phyloP scores from a whole-genome alignment of 35 echinoderm and acorn worm species.

The Amphiura filiformis region DNA sequence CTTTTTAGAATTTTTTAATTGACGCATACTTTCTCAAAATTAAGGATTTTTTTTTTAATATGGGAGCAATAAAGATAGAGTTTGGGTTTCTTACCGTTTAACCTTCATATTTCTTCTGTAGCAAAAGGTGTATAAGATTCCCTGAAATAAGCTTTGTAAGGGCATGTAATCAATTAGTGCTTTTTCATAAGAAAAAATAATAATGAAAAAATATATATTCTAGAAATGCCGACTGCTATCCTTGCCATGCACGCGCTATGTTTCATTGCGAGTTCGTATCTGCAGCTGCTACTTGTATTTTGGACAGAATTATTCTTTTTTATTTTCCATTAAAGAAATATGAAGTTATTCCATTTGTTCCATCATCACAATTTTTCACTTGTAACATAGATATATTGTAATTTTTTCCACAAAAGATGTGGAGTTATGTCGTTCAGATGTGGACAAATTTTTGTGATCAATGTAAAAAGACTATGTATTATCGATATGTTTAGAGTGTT shows the following conservation, averaged over 20 bases:
- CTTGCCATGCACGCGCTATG: slow-evolving; percentile 1
- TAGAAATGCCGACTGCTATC: slow-evolving; percentile 3
- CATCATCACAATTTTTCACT: background rate
- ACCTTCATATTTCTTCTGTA: background rate
- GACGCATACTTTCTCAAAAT: no score
- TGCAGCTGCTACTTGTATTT: background rate
- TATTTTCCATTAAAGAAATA: background rate
- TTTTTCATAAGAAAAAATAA: background rate
- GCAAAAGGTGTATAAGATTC: background rate
- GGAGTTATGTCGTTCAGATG: background rate
- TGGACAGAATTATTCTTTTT: background rate
- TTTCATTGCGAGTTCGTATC: background rate
- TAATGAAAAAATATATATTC: background rate
- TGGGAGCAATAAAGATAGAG: background rate
- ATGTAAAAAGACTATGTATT: background rate
- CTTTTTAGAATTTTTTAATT: no score
- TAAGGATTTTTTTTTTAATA: no score
- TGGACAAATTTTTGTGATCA: slow-evolving; percentile 5
- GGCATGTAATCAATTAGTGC: background rate
- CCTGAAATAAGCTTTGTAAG: background rate
- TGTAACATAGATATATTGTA: slow-evolving; percentile 1
- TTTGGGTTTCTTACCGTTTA: background rate
- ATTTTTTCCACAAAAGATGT: background rate
- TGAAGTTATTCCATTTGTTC: slow-evolving; percentile 4
- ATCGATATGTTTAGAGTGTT: slow-evolving; percentile 5